Evolutionary conservation across 2,888 invertebrate species (phyloP).

Genomic region (Artemia sinica): DNA sequence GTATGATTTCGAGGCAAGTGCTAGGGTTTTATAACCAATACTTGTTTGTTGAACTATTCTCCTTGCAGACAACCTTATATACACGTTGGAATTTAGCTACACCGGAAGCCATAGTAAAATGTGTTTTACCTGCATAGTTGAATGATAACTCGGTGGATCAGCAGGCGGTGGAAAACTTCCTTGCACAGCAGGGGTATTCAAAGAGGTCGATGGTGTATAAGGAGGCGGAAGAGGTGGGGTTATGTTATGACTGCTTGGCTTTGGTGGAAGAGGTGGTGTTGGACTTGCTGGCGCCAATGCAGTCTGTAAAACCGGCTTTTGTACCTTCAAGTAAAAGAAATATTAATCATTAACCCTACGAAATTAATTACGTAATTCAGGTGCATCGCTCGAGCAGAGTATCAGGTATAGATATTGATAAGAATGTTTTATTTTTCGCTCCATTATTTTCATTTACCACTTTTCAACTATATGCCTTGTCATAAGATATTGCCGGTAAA

Average conservation of each 20-base stretch:
- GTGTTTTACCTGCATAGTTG: conserved; percentile 55
- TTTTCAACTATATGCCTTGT: too few relatives aligned
- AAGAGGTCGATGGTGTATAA: conserved; percentile 48
- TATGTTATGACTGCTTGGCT: conserved; percentile 20
- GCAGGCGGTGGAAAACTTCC: conserved; percentile 40
- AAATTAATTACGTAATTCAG: too few relatives aligned
- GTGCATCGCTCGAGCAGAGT: too few relatives aligned
- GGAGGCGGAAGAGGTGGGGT: conserved; percentile 55
- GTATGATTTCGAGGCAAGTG: too few relatives aligned
- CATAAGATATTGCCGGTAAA: too few relatives aligned
- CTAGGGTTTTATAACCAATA: too few relatives aligned
- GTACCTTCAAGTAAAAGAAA: conserved; percentile 34
- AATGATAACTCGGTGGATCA: conserved; percentile 79
- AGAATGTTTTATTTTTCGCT: too few relatives aligned
- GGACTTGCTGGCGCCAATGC: conserved; percentile 80
- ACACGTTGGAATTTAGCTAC: too few relatives aligned
- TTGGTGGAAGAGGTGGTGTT: conserved; percentile 25
- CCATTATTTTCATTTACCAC: too few relatives aligned
- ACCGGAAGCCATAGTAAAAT: conserved; percentile 39
- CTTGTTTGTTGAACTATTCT: too few relatives aligned
- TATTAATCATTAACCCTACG: background rate
- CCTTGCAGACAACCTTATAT: too few relatives aligned
- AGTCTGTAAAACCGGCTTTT: conserved; percentile 83
- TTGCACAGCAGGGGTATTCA: conserved; percentile 31
- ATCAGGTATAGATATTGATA: too few relatives aligned